A percentile compares a stretch with the other conserved stretches of the same genome.
These are phyloP conservation scores for Halictus ligatus DNA, from an alignment of 2,888 invertebrate species.

Conservation along the genomic window DNA sequence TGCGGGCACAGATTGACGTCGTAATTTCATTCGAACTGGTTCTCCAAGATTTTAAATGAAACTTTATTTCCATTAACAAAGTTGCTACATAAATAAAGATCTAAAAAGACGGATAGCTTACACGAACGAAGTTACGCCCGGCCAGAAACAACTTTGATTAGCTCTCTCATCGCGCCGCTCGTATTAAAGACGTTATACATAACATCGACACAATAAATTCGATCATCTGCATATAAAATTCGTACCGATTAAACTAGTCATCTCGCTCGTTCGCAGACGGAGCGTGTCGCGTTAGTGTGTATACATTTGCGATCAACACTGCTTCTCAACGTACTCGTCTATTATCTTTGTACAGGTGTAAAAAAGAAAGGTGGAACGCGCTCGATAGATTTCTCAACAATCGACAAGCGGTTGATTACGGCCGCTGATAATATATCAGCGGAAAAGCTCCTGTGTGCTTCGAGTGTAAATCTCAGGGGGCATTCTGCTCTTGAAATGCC, in stretches of 20 bases:
- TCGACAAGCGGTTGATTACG: conserved; percentile 2
- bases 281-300: conserved; percentile 17
- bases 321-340: conserved; percentile 36
- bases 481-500: not conserved
- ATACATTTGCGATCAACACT: conserved; percentile 46
- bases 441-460: conserved; percentile 11
- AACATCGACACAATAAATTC: conserved; percentile 60
- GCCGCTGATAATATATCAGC: conserved; percentile 1
- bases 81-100: conserved; percentile 42
- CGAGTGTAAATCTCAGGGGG: not conserved
- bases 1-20: conserved; percentile 46
- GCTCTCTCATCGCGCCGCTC: conserved; percentile 37
- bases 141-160: conserved; percentile 29
- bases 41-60: conserved; percentile 26
- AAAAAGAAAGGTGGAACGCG: not conserved
- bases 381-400: not conserved
- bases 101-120: conserved; percentile 31
- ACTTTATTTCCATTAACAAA: conserved; percentile 41
- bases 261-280: not conserved
- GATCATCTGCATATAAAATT: conserved; percentile 55
- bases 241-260: conserved; percentile 49
- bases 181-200: conserved; percentile 60
- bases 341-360: conserved; percentile 41
- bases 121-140: conserved; percentile 13
- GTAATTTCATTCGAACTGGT: not conserved